Evolutionary conservation across 1,140 invertebrate species (phyloP).

Genomic region (Zeugodacus cucurbitae): DNA sequence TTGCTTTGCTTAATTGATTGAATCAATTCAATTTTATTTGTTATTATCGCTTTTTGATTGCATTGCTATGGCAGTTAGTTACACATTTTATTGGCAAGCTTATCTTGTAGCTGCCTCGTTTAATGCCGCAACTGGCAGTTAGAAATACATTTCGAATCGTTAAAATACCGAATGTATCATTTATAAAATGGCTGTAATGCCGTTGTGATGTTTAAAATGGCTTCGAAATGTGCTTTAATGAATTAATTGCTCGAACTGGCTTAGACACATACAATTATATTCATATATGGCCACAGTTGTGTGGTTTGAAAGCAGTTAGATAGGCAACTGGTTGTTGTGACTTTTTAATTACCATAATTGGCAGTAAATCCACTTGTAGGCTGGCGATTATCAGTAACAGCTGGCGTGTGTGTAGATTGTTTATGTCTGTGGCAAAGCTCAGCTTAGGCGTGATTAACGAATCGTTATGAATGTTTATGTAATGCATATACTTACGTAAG

Average conservation of each 20-base stretch:
- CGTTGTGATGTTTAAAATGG: neutral
- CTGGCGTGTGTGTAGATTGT: neutral
- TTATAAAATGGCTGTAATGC: constrained; percentile 18
- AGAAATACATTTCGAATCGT: neutral
- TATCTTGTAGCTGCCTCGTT: constrained; percentile 11
- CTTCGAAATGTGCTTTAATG: neutral
- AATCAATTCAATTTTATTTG: neutral
- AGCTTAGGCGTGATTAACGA: no score
- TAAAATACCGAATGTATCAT: neutral
- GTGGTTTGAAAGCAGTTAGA: neutral
- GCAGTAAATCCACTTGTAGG: neutral
- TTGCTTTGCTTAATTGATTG: neutral
- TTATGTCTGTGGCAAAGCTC: neutral
- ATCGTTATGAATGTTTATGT: no score
- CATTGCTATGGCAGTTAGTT: no score
- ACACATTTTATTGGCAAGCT: neutral
- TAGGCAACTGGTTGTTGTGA: neutral
- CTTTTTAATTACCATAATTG: constrained; percentile 40
- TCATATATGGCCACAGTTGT: neutral
- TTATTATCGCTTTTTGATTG: no score
- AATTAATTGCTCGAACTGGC: neutral
- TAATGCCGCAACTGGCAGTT: neutral
- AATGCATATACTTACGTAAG: no score
- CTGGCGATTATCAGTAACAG: neutral
- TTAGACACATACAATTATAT: neutral